A percentile compares a stretch with the other conserved stretches of the same genome.
Conservation (phyloP, 2,888 invertebrate species). For the Byasa hedistus region DNA sequence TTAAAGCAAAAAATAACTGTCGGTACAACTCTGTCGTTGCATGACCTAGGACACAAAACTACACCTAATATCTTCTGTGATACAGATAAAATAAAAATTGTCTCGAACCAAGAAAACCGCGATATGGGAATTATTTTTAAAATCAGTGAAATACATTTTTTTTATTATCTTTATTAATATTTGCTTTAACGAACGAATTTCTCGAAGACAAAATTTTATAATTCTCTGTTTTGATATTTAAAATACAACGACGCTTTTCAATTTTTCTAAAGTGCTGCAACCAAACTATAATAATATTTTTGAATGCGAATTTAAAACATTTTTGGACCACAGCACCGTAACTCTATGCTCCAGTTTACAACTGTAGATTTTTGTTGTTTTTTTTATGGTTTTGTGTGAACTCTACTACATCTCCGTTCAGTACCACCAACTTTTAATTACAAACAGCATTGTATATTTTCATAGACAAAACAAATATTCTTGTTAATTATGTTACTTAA, state of each 20-base stretch:
- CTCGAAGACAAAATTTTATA: neutral
- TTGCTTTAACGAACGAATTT: neutral
- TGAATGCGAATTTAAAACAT: slow-evolving; percentile 4
- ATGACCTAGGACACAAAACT: too few species aligned
- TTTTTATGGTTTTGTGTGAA: neutral
- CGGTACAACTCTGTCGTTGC: too few species aligned
- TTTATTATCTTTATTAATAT: neutral
- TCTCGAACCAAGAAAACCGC: too few species aligned
- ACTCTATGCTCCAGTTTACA: slow-evolving; percentile 2
- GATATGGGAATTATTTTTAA: too few species aligned
- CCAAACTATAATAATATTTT: neutral
- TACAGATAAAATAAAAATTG: too few species aligned
- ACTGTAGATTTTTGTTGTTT: neutral
- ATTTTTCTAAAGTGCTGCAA: neutral
- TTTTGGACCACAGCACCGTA: neutral
- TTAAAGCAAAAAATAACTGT: too few species aligned
- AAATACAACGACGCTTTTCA: neutral
- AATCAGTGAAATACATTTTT: neutral
- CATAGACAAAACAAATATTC: neutral
- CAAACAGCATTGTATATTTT: too few species aligned
- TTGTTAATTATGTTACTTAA: neutral
- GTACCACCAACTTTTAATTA: neutral
- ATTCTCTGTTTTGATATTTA: neutral
- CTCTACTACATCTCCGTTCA: neutral
- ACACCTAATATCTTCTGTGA: too few species aligned